These are phyloP conservation scores for Stomatorhinus walkeri DNA, from an alignment of 2,797 vertebrate species.

Conservation along the genomic window DNA sequence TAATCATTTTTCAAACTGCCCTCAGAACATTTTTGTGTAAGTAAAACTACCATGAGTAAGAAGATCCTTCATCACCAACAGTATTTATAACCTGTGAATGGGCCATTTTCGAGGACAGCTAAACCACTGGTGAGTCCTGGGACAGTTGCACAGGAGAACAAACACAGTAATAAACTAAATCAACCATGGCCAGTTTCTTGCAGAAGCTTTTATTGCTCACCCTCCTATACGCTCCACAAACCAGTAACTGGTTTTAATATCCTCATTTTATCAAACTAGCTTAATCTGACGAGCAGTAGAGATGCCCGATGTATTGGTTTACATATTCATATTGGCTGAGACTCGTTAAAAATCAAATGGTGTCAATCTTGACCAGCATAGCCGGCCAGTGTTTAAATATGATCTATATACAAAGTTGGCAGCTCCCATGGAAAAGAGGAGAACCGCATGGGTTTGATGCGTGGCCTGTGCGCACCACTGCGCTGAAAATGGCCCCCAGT, in stretches of 20 bases:
- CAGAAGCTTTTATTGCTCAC: neutral
- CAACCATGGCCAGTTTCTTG: slow-evolving; percentile 44
- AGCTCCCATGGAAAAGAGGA: neutral
- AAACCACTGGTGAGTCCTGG: slow-evolving; percentile 52
- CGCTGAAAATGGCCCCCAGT: neutral
- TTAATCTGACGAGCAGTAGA: neutral
- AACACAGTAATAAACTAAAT: slow-evolving; percentile 41
- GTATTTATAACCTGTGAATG: slow-evolving; percentile 39
- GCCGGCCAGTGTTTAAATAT: neutral
- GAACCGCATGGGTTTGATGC: neutral
- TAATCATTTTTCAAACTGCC: neutral
- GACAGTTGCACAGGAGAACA: slow-evolving; percentile 30
- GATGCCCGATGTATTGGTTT: neutral
- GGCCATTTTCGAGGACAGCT: slow-evolving; percentile 46
- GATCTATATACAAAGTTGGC: neutral
- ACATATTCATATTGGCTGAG: neutral
- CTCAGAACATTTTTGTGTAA: neutral
- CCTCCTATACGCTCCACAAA: neutral
- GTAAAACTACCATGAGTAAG: no score
- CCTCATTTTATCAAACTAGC: neutral
- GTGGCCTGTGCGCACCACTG: neutral
- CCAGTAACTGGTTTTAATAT: neutral
- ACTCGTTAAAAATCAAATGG: neutral
- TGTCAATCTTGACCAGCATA: neutral
- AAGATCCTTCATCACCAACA: neutral